Evolutionary conservation across 2,113 vertebrate species (phyloP), one percentile per base, ranked within the genome.

Genomic region (Dasyprocta punctata): DNA sequence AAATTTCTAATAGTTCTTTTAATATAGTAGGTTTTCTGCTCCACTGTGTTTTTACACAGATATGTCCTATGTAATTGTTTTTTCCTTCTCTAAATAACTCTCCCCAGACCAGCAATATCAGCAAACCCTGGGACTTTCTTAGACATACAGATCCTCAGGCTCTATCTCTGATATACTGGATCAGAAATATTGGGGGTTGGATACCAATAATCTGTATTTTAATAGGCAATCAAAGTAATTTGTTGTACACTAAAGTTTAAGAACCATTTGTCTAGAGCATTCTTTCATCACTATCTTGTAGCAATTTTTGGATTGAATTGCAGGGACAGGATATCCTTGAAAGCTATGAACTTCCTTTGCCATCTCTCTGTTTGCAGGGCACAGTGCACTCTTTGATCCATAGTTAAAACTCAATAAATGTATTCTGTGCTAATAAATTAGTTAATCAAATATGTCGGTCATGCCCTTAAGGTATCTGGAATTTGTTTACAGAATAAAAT

Each of bases 381-480:
- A 92, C 75, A 86, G 44, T 83, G 92, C 8, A 49, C 49, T 90
- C 30, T 75, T 95, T 93, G 95, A 38, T 49, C 73, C 41, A 65
- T 95, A 93, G 97, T 81, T 96, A 87, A 95, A 94, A 49, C 80
- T 93, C 75, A 81, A n/a, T 87, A 87, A 94, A 82, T 90, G 82
- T 8, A 84, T 95, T 94, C 52, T 84, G 28, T 96, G 80, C 49
- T 44, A 87, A 38, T 93, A 91, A 89, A 80, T 87, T 75, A 78
- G 77, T 81, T 97, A 97, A 95, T 97, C 41, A 95, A 96, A 86
- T 92, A 90, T 81, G 89, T 88, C 88, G 9, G 60, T 85, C 49
- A 56, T 95, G 73, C 41, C 80, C 54, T 95, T 69, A 90, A 93
- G 12, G 2, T 80, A 90, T 90, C 36, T 78, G 47, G 96, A 95